phyloP scores from a whole-genome alignment of 2,113 vertebrate genomes.

The Phylloscopus trochilus region DNA sequence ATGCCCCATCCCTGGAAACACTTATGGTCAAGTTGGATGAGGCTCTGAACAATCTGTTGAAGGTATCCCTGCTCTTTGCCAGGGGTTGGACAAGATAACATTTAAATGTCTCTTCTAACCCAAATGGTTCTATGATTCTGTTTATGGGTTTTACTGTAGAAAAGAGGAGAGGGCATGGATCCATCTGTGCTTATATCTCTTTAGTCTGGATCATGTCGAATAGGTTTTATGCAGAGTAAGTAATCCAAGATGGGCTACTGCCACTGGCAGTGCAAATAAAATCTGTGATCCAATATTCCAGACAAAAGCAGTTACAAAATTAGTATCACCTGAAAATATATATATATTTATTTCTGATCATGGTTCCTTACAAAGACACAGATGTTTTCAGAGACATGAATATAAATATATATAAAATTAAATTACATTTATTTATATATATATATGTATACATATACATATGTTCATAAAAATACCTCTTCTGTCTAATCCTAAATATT shows the following conservation, averaged over 20 bases:
- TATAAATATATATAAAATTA: not conserved
- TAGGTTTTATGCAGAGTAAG: not conserved
- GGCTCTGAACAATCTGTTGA: not conserved
- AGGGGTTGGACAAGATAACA: not conserved
- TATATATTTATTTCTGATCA: not conserved
- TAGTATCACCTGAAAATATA: not conserved
- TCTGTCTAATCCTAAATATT: not conserved
- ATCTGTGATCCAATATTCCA: not conserved
- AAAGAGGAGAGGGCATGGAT: rapidly evolving
- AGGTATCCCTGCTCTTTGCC: not conserved
- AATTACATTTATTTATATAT: not conserved
- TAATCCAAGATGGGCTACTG: not conserved
- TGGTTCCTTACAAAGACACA: not conserved
- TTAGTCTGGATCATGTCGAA: not conserved
- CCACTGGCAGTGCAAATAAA: not conserved
- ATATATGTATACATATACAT: rapidly evolving
- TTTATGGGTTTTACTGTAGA: not conserved
- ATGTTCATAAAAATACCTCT: not conserved
- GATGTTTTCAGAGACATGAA: not conserved
- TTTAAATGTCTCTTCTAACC: not conserved
- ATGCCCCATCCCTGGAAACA: not conserved
- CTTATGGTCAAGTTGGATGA: not conserved
- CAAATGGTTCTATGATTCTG: not conserved
- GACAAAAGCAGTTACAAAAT: not conserved
- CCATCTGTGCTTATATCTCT: not conserved